A percentile compares a stretch with the other conserved stretches of the same genome.
phyloP scores from a whole-genome alignment of 2,113 vertebrate species.

The Barbus barbus region DNA sequence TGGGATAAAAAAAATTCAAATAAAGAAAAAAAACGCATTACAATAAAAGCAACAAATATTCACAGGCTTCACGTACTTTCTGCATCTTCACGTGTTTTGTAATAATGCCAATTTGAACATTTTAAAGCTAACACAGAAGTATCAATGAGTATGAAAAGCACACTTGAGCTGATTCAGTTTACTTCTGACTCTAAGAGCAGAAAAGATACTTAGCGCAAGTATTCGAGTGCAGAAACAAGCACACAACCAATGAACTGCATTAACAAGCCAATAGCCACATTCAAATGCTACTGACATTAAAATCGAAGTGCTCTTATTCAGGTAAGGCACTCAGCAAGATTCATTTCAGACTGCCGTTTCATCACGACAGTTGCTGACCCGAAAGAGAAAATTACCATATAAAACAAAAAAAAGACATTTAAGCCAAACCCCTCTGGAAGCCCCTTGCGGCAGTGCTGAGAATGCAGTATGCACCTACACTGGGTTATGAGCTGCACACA shows the following conservation, averaged over 20 bases:
- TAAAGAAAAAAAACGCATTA: background rate
- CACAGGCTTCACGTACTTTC: background rate
- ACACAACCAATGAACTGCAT: background rate
- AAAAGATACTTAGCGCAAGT: too few species aligned
- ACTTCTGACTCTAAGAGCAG: too few species aligned
- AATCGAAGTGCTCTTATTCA: background rate
- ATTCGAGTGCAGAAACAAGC: too few species aligned
- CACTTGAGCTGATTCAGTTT: too few species aligned
- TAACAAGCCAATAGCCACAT: background rate
- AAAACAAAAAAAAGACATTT: too few species aligned
- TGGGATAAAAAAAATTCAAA: constrained; percentile 54
- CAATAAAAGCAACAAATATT: constrained; percentile 19
- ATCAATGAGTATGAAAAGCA: too few species aligned
- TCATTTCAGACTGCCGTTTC: background rate
- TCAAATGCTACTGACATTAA: background rate
- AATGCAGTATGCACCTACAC: too few species aligned
- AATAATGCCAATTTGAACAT: background rate
- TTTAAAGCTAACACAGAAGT: background rate
- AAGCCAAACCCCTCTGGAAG: too few species aligned
- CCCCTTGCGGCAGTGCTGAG: too few species aligned
- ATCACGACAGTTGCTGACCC: too few species aligned
- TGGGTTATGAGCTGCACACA: too few species aligned
- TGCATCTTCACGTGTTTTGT: background rate
- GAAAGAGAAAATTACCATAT: background rate
- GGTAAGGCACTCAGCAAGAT: background rate